Percentiles rank a stretch among this genome's conserved stretches.
phyloP scores from a whole-genome alignment of 2,888 invertebrate species.

The Prosopocoilus inquinatus region DNA sequence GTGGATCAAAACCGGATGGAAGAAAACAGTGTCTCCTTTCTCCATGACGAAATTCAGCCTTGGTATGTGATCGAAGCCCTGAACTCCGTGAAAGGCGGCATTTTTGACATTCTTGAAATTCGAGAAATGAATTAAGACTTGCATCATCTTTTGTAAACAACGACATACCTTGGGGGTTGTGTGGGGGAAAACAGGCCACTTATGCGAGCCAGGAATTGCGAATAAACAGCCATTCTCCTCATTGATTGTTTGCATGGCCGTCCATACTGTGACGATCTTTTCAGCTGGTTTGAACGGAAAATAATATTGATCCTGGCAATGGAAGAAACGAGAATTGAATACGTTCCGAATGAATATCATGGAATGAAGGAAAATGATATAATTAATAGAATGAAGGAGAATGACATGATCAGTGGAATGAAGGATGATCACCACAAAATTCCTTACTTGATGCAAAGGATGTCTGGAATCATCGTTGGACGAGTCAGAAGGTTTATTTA shows the following conservation, averaged over 20 bases:
- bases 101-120: slow-evolving; percentile 52
- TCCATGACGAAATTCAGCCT: slow-evolving; percentile 70
- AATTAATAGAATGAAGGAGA: no score
- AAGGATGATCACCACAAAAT: slow-evolving; percentile 43
- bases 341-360: no score
- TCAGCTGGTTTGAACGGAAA: slow-evolving; percentile 82
- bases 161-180: slow-evolving; percentile 65
- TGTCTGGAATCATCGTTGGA: slow-evolving; percentile 62
- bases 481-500: slow-evolving; percentile 82
- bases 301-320: slow-evolving; percentile 73
- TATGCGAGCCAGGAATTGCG: slow-evolving; percentile 75
- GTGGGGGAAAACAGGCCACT: slow-evolving; percentile 60
- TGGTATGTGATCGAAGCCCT: slow-evolving; percentile 48
- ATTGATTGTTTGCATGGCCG: slow-evolving; percentile 75
- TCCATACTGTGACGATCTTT: slow-evolving; percentile 78
- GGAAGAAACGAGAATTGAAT: slow-evolving; percentile 6
- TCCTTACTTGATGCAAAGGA: slow-evolving; percentile 65
- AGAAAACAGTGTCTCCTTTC: slow-evolving; percentile 83
- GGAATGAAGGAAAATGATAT: no score
- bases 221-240: slow-evolving; percentile 77
- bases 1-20: slow-evolving; percentile 80
- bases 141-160: slow-evolving; percentile 6
- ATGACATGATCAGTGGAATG: no score
- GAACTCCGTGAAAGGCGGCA: slow-evolving; percentile 67
- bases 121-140: background rate